These are phyloP conservation scores for Babyrousa celebensis DNA, from an alignment of 2,797 vertebrate species.

Conservation along the genomic window DNA sequence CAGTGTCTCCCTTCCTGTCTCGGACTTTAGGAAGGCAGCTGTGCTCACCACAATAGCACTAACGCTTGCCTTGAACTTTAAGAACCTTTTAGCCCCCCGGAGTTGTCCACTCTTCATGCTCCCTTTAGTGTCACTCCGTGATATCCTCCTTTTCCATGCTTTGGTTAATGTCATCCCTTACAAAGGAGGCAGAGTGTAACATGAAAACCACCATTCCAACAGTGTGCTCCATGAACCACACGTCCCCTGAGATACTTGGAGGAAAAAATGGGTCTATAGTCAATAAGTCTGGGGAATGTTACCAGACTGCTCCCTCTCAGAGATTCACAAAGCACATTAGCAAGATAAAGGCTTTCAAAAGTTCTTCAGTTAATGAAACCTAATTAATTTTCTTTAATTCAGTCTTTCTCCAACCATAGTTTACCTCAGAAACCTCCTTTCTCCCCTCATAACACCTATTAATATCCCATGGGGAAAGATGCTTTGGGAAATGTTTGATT, in stretches of 20 bases:
- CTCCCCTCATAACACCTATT: neutral
- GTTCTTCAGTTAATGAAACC: conserved; percentile 26
- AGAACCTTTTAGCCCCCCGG: neutral
- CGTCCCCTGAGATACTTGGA: neutral
- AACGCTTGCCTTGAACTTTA: too few relatives aligned
- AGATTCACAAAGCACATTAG: neutral
- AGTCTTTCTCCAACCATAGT: neutral
- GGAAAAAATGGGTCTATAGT: neutral
- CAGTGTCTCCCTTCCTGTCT: neutral
- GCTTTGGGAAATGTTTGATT: neutral
- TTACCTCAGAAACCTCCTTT: conserved; percentile 34
- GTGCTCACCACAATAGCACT: too few relatives aligned
- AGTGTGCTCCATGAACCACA: neutral
- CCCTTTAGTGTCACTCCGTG: neutral
- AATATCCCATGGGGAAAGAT: neutral
- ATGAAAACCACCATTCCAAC: neutral
- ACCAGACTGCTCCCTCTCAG: neutral
- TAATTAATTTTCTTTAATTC: neutral
- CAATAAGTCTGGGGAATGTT: neutral
- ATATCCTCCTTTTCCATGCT: neutral
- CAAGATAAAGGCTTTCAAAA: neutral
- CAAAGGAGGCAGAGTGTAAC: neutral
- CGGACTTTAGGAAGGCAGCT: neutral
- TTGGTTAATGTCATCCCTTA: neutral
- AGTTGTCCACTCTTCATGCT: neutral